Base-by-base conservation (phyloP, 2,113 vertebrate species). In the Panthera tigris region DNA sequence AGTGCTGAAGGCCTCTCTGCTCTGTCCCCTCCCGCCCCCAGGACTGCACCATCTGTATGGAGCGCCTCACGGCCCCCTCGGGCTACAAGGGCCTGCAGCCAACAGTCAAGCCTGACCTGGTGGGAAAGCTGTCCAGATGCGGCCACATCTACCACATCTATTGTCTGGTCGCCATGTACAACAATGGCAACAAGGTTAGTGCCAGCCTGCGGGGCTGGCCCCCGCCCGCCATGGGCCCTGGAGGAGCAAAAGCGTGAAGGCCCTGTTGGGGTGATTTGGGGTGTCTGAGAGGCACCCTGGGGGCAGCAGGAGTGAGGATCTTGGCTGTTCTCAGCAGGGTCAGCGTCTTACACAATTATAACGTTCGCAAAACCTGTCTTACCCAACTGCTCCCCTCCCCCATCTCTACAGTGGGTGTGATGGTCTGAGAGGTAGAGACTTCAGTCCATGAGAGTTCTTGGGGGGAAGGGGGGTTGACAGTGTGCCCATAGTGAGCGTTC, bases 31-130 rank as follows among this genome's bases (percentile, higher is more conserved):
- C 10, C 55, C 45, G 0, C 0, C 4, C 1, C 9, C 97, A 99
- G 99, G 99, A 99, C 98, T 99, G 99, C 91, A 99, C 99, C 95
- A 99, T 99, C 98, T 99, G 99, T 74, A 99, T 99, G 99, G 99
- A 99, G 97, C 98, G 99, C 16, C 97, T 99, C 92, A 98, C 98
- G 0, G 99, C 99, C 2, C 99, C 99, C 0, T 99, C 99, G 0
- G 99, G 99, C 71, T 99, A 99, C 98, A 99, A 99, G 97, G 99
- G 99, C 61, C 99, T 99, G 0, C 99, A 99, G 96, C 98, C 98
- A 0, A 98, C 98, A 0, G 68, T 99, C 91, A 99, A 99, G 96
- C 99, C 99, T 0, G 99, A 99, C 93, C 98, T 99, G 1, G 99
- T 99, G 86, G 99, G 99, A 6, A 99, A 99, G 83, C 99, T 99